These are phyloP conservation scores for Jacana jacana DNA, from an alignment of 2,113 vertebrate species.

Conservation along the genomic window DNA sequence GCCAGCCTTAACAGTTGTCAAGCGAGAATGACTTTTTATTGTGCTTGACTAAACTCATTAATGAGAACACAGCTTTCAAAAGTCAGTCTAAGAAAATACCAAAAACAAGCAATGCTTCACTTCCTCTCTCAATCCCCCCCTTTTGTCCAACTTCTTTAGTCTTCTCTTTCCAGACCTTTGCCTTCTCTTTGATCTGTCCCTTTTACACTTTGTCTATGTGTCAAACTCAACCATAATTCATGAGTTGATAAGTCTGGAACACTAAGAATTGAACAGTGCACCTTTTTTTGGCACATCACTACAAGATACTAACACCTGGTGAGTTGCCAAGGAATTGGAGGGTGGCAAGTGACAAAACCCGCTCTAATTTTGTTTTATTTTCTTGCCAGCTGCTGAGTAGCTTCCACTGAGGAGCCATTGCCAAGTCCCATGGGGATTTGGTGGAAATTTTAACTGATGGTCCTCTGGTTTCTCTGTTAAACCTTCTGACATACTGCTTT, in stretches of 20 bases:
- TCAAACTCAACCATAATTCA: neutral
- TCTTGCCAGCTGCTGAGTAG: neutral
- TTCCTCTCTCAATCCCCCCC: neutral
- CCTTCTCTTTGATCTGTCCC: neutral
- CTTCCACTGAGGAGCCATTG: neutral
- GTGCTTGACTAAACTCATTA: neutral
- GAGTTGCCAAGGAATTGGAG: neutral
- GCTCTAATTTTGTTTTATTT: neutral
- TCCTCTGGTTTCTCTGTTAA: neutral
- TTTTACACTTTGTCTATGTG: neutral
- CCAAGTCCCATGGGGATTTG: neutral
- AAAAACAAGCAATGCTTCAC: neutral
- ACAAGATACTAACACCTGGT: neutral
- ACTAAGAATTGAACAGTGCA: neutral
- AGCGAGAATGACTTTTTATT: neutral
- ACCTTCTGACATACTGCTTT: neutral
- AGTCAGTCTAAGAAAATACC: neutral
- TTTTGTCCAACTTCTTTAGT: neutral
- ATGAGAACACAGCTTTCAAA: neutral
- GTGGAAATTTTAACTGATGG: neutral
- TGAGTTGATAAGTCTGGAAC: neutral
- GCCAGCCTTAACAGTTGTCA: neutral
- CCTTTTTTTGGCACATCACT: neutral
- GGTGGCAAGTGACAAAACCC: neutral
- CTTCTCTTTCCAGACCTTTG: neutral